Evolutionary conservation across 92 coral and sea anemone species (phyloP), one percentile per base, ranked within the genome.

Genomic region (Actinostola sp.): DNA sequence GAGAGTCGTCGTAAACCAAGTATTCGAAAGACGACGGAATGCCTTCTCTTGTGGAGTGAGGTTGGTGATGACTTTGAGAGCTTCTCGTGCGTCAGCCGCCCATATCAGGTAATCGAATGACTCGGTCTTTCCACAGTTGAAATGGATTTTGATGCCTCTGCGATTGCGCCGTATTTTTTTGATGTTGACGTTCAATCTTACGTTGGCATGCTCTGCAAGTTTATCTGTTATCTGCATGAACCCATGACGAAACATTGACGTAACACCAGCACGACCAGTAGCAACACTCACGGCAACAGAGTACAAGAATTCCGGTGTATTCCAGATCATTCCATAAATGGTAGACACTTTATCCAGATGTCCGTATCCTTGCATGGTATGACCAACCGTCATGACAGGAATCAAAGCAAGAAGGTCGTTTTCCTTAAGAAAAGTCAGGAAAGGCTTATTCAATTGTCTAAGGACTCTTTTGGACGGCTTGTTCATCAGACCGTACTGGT

Each of bases 321-420:
- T 72, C 86, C 86, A 80, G 38, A 80, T 71, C 42, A 80, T 44
- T 30, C 80, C 86, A 31, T 80, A 80, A 55, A 80, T n/a, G 1
- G 86, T 74, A 1, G 86, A 64, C n/a, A 80, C 44, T 30, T 66
- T 63, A 35, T 80, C 80, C 2, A 80, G 29, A 25, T 79, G 72
- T 17, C 78, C 85, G 49, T 70, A 79, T 3, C 85, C 85, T 79
- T 79, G 85, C 11, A 60, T 34, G 27, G 85, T 79, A 28, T 70
- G 78, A 12, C 79, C 25, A 6, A 62, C 70, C 8, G 53, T 42
- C 24, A 67, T 33, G 15, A 67, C 64, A 26, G 84, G 77, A n/a
- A 53, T 52, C n/a, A 78, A 25, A 23, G 67, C 78, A 28, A 26
- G 28, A 8, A 79, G 65, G 30, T 51, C 45, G 49, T 79, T 31